Evolutionary conservation across 2,888 invertebrate species (phyloP).

Genomic region (Thyatira batis): DNA sequence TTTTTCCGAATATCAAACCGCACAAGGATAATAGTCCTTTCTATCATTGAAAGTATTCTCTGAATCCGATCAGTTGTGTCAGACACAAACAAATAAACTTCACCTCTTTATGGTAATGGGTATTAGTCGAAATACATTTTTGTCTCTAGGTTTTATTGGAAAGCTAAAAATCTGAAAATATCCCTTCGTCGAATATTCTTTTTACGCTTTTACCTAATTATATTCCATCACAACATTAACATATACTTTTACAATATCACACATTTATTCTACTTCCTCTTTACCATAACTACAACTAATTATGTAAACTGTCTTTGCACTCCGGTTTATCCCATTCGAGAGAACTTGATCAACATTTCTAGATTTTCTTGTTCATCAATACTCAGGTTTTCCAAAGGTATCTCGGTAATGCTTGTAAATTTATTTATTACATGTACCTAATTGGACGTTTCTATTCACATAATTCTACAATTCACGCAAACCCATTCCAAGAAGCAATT

Average conservation of each 20-base stretch:
- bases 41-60: no score
- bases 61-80: no score
- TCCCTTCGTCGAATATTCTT: no score
- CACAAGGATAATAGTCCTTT: no score
- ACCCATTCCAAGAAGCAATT: not conserved
- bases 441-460: not conserved
- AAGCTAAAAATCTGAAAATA: no score
- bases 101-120: no score
- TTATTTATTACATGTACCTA: not conserved
- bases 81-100: no score
- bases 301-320: not conserved
- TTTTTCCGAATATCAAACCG: no score
- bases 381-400: not conserved
- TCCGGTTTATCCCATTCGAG: not conserved
- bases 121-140: no score
- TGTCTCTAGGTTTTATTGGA: no score
- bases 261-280: not conserved
- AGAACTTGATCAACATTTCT: not conserved
- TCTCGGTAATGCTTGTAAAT: not conserved
- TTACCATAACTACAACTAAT: not conserved
- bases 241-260: not conserved
- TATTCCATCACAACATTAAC: no score
- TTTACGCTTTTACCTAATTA: no score
- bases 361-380: not conserved
- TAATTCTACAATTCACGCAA: not conserved